phyloP scores from a whole-genome alignment of 2,113 vertebrate genomes.

The Hippocampus barbouri region DNA sequence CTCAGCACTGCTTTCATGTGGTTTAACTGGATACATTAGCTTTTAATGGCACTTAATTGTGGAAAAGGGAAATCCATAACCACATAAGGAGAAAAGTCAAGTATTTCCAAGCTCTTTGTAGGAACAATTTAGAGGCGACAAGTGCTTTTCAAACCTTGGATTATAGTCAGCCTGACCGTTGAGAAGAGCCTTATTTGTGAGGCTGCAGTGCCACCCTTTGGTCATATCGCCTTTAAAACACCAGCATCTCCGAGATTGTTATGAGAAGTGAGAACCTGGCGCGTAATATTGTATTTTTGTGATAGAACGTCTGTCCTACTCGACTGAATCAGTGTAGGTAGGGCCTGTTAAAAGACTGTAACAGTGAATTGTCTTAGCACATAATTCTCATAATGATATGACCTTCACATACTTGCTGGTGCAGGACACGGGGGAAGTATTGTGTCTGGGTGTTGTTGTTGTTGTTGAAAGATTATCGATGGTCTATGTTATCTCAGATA shows the following conservation, averaged over 20 bases:
- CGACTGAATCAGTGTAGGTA: not conserved
- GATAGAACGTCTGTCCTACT: conserved; percentile 25
- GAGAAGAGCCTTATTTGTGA: conserved; percentile 57
- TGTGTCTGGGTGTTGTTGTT: conserved; percentile 38
- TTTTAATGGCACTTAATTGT: conserved; percentile 77
- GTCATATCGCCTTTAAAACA: conserved; percentile 15
- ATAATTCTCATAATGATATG: not conserved
- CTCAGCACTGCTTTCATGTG: conserved; percentile 60
- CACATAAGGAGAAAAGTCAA: conserved; percentile 79
- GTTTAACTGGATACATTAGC: conserved; percentile 71
- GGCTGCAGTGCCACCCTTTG: conserved; percentile 73
- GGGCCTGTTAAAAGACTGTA: conserved; percentile 9
- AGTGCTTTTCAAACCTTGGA: conserved; percentile 80
- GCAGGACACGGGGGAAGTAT: conserved; percentile 38
- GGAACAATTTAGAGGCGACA: conserved; percentile 79
- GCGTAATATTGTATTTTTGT: conserved; percentile 1
- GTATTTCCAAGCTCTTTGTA: conserved; percentile 79
- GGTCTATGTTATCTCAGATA: conserved; percentile 59
- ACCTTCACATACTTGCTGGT: conserved; percentile 51
- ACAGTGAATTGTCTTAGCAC: conserved; percentile 12
- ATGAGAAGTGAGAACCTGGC: conserved; percentile 14
- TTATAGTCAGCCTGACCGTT: conserved; percentile 46
- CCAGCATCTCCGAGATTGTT: conserved; percentile 11
- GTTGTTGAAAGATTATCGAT: conserved; percentile 54
- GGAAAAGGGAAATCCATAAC: conserved; percentile 76